Evolutionary conservation across 2,888 invertebrate genomes (phyloP).

Genomic region (Chorisops tibialis): DNA sequence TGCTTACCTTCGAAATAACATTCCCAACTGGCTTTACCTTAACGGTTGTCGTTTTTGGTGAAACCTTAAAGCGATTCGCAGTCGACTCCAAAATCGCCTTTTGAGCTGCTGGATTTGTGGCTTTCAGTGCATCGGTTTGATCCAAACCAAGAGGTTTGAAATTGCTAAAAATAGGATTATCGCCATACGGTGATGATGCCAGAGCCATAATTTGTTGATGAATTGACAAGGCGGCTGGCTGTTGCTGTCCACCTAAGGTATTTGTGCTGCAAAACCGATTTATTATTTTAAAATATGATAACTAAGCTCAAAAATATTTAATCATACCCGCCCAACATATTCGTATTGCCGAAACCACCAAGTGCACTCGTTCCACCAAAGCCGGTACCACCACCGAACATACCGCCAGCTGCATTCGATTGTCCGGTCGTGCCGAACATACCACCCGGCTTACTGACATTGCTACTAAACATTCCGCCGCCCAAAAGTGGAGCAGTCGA

Average conservation of each 20-base stretch:
- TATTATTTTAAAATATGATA: not conserved
- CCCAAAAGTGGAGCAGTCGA: constrained; percentile 40
- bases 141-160: constrained; percentile 55
- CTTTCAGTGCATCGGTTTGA: constrained; percentile 63
- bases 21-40: constrained; percentile 51
- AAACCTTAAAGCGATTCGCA: constrained; percentile 57
- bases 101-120: constrained; percentile 69
- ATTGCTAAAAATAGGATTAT: constrained; percentile 79
- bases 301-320: not conserved
- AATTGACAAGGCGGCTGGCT: constrained; percentile 53
- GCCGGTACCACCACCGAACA: constrained; percentile 51
- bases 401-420: constrained; percentile 43
- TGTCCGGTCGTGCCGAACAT: constrained; percentile 56
- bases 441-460: constrained; percentile 42
- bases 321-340: not conserved
- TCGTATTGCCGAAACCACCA: constrained; percentile 14
- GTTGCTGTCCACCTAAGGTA: constrained; percentile 41
- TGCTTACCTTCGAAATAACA: constrained; percentile 40
- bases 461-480: constrained; percentile 53
- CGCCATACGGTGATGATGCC: constrained; percentile 81
- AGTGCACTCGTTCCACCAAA: constrained; percentile 42
- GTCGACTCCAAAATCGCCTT: constrained; percentile 59
- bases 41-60: constrained; percentile 56
- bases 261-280: constrained; percentile 30
- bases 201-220: constrained; percentile 73